These are phyloP conservation scores for Drosophila insularis DNA, from an alignment of 1,140 invertebrate species.

Conservation along the genomic window DNA sequence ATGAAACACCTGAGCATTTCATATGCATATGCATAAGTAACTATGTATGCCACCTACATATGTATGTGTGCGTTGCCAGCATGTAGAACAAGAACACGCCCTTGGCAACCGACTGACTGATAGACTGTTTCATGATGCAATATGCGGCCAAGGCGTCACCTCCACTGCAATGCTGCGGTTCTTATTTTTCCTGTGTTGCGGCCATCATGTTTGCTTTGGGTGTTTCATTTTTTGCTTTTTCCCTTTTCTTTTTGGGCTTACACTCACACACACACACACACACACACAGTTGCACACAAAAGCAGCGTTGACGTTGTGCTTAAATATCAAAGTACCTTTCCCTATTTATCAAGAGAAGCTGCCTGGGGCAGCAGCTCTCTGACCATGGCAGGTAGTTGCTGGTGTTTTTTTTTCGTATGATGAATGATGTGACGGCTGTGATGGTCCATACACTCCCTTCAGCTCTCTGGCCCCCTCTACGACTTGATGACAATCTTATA, in stretches of 20 bases:
- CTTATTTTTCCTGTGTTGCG: slow-evolving; percentile 34
- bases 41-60: no score
- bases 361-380: background rate
- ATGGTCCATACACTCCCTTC: slow-evolving; percentile 8
- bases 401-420: slow-evolving; percentile 3
- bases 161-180: slow-evolving; percentile 25
- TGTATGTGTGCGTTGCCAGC: no score
- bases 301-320: slow-evolving; percentile 64
- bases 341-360: slow-evolving; percentile 44
- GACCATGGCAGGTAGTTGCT: slow-evolving; percentile 37
- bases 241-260: background rate
- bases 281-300: slow-evolving; percentile 9
- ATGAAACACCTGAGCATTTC: no score
- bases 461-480: background rate
- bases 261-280: slow-evolving; percentile 22
- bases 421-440: slow-evolving; percentile 37
- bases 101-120: background rate
- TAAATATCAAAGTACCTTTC: slow-evolving; percentile 74
- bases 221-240: background rate
- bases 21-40: background rate
- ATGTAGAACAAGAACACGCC: background rate
- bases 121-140: background rate
- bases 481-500: slow-evolving; percentile 46
- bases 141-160: slow-evolving; percentile 1
- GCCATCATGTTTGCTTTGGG: background rate